A percentile compares a stretch with the other conserved stretches of the same genome.
These are phyloP conservation scores for Hyperoplus lanceolatus DNA, from an alignment of 2,797 vertebrate species.

Conservation along the genomic window DNA sequence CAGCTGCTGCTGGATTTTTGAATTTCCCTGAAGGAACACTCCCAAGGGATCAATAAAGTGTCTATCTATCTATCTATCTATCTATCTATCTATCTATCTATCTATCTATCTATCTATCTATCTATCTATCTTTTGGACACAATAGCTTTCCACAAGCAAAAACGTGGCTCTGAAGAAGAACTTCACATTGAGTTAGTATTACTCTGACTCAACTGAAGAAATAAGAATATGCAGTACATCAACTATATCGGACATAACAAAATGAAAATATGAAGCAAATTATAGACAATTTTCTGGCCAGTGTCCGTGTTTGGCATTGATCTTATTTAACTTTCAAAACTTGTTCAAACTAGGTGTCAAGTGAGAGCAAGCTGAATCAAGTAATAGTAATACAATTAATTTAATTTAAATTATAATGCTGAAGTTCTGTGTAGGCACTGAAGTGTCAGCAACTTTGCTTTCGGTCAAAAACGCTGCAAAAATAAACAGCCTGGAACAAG, in stretches of 20 bases:
- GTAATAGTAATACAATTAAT: neutral
- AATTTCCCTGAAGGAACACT: too few relatives aligned
- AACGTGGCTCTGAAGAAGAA: neutral
- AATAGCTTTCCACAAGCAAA: neutral
- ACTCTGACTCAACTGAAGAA: neutral
- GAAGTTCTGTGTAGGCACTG: conserved; percentile 3
- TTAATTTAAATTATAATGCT: conserved; percentile 1
- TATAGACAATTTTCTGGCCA: neutral
- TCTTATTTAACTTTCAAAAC: neutral
- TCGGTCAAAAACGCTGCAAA: conserved; percentile 40
- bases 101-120: too few relatives aligned
- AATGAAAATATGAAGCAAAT: neutral
- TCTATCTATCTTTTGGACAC: too few relatives aligned
- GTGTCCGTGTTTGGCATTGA: neutral
- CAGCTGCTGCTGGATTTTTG: too few relatives aligned
- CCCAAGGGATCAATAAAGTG: too few relatives aligned
- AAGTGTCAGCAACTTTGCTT: conserved; percentile 16
- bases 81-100: too few relatives aligned
- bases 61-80: too few relatives aligned
- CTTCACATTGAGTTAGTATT: neutral
- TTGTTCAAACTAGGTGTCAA: conserved; percentile 20
- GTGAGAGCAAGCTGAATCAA: neutral
- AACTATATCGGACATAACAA: neutral
- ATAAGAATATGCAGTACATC: neutral
- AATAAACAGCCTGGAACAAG: conserved; percentile 49